Evolutionary conservation across 2,888 invertebrate genomes (phyloP), one percentile per base, ranked within the genome.

Genomic region (Trypoxylon attenuatum): DNA sequence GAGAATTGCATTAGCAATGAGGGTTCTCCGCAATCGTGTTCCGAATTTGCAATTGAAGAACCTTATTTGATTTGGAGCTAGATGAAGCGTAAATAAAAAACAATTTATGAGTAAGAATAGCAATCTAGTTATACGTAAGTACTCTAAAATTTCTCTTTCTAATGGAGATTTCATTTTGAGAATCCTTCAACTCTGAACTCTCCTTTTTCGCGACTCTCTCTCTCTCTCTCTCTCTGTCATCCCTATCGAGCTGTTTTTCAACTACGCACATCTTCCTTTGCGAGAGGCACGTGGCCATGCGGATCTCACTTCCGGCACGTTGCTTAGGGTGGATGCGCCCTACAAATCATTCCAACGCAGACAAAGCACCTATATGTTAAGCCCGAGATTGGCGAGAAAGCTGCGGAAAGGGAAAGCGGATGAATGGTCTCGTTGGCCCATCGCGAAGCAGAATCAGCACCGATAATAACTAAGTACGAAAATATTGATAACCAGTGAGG

Each of bases 301-400:
- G 71, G 71, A 77, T 77, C 71, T 50, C 46, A 72, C 77, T 80
- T 80, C 77, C 78, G 69, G 65, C 19, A 23, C 57, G 39, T 8
- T 45, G 60, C 6, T 59, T 49, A 54, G 60, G 62, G 42, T 39
- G 49, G 49, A 27, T 21, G 25, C 43, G 13, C 22, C 54, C 50
- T 53, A 57, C 53, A 8, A 15, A 42, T 57, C 43, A 42, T 69
- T 68, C 71, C 29, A 55, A 62, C 69, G 4, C 33, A 13, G 65
- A 66, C 76, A 58, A 66, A 69, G 60, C 33, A 13, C 10, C n/a
- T 33, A 10, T 33, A 33, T 33, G 33, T 13, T 33, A 33, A 33
- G 33, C 33, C 4, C 4, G 33, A 6, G 33, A 4, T 13, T 33
- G 33, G 60, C 65, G 69, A 58, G 33, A 39, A 21, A 22, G 19